phyloP scores from a whole-genome alignment of 2,113 vertebrate species.

The Tetrax tetrax region DNA sequence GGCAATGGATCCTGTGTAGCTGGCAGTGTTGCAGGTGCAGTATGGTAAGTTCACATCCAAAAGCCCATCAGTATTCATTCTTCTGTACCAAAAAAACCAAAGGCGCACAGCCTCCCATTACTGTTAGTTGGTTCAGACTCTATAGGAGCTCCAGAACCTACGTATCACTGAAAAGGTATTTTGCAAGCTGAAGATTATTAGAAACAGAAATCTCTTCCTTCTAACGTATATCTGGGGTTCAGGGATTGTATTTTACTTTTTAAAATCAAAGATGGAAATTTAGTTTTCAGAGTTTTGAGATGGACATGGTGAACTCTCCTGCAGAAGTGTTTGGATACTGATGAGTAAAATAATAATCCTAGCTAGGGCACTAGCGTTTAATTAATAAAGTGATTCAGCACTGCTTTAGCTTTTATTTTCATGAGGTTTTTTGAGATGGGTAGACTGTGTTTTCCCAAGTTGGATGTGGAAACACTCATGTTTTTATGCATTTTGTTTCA shows the following conservation, averaged over 20 bases:
- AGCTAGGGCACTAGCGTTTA: background rate
- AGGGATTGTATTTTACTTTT: background rate
- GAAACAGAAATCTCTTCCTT: background rate
- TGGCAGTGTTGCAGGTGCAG: background rate
- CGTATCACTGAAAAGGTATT: background rate
- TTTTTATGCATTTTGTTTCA: background rate
- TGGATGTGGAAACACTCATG: background rate
- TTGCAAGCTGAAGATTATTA: background rate
- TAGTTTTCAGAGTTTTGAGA: background rate
- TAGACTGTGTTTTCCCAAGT: background rate
- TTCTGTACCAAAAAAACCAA: background rate
- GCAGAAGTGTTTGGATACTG: background rate
- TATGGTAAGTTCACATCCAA: background rate
- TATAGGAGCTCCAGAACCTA: background rate
- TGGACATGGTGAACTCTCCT: background rate
- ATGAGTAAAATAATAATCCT: background rate
- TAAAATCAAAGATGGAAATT: background rate
- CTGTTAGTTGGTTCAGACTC: background rate
- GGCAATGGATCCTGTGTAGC: background rate
- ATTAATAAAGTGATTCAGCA: background rate
- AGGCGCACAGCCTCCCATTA: background rate
- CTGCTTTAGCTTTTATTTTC: background rate
- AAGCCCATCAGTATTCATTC: background rate
- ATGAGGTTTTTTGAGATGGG: background rate
- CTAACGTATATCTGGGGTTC: rapidly evolving